phyloP scores from a whole-genome alignment of 2,888 invertebrate species.

The Octodonta nipae region DNA sequence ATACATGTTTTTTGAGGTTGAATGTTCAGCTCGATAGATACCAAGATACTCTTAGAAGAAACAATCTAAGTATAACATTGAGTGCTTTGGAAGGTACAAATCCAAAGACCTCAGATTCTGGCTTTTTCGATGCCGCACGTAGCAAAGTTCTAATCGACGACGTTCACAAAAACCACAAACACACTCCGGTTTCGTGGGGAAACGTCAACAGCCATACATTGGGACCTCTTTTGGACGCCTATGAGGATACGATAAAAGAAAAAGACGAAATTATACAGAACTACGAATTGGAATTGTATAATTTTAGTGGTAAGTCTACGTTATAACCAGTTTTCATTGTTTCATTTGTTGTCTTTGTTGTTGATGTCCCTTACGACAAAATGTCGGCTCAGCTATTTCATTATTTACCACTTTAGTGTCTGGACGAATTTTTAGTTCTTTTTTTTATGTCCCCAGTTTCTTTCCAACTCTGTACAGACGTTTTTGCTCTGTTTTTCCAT shows the following conservation, averaged over 20 bases:
- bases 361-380: no score
- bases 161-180: conserved; percentile 29
- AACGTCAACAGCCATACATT: conserved; percentile 48
- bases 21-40: conserved; percentile 66
- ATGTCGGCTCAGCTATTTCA: no score
- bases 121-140: conserved; percentile 6
- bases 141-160: conserved; percentile 23
- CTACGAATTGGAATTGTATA: conserved; percentile 57
- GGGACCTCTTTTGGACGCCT: conserved; percentile 62
- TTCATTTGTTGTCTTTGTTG: no score
- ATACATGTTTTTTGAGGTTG: conserved; percentile 39
- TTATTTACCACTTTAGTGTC: no score
- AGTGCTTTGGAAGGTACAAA: conserved; percentile 6
- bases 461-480: no score
- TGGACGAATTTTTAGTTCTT: no score
- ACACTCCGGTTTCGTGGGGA: conserved; percentile 42
- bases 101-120: conserved; percentile 6
- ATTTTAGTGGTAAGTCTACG: conserved; percentile 52
- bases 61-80: conserved; percentile 19
- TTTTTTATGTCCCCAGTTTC: no score
- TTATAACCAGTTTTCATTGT: no score
- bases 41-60: conserved; percentile 52
- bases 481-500: no score
- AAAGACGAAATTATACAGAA: conserved; percentile 58
- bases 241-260: conserved; percentile 63